phyloP scores from a whole-genome alignment of 2,888 invertebrate genomes.

The Plagodis dolabraria region DNA sequence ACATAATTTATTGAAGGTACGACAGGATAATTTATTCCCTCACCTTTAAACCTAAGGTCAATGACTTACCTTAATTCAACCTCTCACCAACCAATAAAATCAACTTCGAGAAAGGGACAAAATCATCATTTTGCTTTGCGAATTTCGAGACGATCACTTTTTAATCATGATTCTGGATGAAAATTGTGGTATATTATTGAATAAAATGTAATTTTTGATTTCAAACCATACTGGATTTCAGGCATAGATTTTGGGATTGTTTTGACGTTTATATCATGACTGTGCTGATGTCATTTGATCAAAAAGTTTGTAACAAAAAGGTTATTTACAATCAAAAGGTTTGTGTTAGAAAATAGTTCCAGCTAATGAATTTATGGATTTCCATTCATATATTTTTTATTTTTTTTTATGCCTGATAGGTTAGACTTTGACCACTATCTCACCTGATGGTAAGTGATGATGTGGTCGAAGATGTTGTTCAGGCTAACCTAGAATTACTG shows the following conservation, averaged over 20 bases:
- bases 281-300: no score
- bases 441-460: no score
- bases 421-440: no score
- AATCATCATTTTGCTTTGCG: not conserved
- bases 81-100: slow-evolving; percentile 7
- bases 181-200: not conserved
- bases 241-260: not conserved
- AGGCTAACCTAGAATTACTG: no score
- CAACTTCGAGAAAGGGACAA: not conserved
- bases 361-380: no score
- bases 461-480: no score
- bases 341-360: no score
- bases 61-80: slow-evolving; percentile 14
- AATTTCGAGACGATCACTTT: not conserved
- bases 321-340: no score
- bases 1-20: slow-evolving; percentile 22
- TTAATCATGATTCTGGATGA: not conserved
- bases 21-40: slow-evolving; percentile 20
- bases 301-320: no score
- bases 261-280: slow-evolving; percentile 15
- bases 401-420: no score
- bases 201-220: slow-evolving; percentile 21
- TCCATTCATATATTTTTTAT: no score
- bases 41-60: slow-evolving; percentile 25
- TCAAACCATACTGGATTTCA: slow-evolving; percentile 42